Conservation (phyloP, 2,888 invertebrate species). For the Eupithecia inturbata region DNA sequence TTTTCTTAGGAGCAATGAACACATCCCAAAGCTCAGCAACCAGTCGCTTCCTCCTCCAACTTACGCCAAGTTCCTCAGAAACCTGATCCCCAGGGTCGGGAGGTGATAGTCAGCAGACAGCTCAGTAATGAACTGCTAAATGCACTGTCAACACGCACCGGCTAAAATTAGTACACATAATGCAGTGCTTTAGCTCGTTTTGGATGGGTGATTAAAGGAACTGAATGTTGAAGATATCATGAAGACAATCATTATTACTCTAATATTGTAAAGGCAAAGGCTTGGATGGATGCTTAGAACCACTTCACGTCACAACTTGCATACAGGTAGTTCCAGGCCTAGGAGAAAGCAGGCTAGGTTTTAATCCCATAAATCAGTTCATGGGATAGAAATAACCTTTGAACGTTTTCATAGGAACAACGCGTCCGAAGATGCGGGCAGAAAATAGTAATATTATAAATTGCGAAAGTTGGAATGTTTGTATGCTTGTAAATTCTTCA, state of each 20-base stretch:
- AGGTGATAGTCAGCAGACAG: slow-evolving; percentile 62
- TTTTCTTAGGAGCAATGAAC: background rate
- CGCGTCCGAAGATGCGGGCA: background rate
- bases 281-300: too few relatives aligned
- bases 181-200: slow-evolving; percentile 17
- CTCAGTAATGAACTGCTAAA: slow-evolving; percentile 72
- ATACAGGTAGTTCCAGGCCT: too few relatives aligned
- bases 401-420: background rate
- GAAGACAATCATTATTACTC: background rate
- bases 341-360: background rate
- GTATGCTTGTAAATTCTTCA: too few relatives aligned
- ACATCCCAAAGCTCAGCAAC: background rate
- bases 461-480: too few relatives aligned
- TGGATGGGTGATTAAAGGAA: background rate
- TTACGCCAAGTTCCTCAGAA: slow-evolving; percentile 14
- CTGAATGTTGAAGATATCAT: background rate
- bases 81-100: slow-evolving; percentile 52
- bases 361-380: background rate
- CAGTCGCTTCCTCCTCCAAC: slow-evolving; percentile 12
- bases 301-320: too few relatives aligned
- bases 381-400: background rate
- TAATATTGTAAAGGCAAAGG: too few relatives aligned
- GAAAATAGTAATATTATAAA: too few relatives aligned
- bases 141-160: slow-evolving; percentile 68
- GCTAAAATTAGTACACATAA: slow-evolving; percentile 40